phyloP scores from a whole-genome alignment of 2,113 vertebrate species.

The Gasterosteus nipponicus region DNA sequence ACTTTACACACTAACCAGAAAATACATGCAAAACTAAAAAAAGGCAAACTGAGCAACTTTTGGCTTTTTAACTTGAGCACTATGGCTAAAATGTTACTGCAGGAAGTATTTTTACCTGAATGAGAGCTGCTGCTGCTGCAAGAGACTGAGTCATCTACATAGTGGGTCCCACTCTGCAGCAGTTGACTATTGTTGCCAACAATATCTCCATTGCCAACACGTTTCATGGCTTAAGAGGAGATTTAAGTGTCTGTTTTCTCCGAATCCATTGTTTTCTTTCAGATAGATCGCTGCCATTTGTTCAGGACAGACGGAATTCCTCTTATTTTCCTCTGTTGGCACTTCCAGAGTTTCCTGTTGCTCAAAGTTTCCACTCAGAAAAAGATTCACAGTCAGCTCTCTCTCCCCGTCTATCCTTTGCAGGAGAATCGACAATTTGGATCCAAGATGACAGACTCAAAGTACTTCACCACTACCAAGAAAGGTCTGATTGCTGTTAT shows the following conservation, averaged over 20 bases:
- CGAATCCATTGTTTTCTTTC: constrained; percentile 54
- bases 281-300: constrained; percentile 34
- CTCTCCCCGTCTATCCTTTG: constrained; percentile 34
- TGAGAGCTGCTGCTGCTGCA: neutral
- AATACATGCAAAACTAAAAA: neutral
- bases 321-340: constrained; percentile 67
- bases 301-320: constrained; percentile 67
- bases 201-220: constrained; percentile 18
- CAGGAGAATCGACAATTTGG: constrained; percentile 84
- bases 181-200: constrained; percentile 20
- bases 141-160: constrained; percentile 35
- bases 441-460: constrained; percentile 97
- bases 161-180: neutral
- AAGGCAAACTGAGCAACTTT: neutral
- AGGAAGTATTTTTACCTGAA: neutral
- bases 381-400: constrained; percentile 19
- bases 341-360: constrained; percentile 76
- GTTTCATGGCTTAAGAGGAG: neutral
- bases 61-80: neutral
- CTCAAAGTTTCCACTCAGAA: constrained; percentile 41
- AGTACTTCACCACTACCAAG: constrained; percentile 99
- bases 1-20: neutral
- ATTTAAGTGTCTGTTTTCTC: constrained; percentile 24
- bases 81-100: neutral
- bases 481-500: constrained; percentile 86